Percentiles rank a stretch among this genome's conserved stretches.
Evolutionary conservation across 2,113 vertebrate species (phyloP).

Genomic region (Ailuropoda melanoleuca): DNA sequence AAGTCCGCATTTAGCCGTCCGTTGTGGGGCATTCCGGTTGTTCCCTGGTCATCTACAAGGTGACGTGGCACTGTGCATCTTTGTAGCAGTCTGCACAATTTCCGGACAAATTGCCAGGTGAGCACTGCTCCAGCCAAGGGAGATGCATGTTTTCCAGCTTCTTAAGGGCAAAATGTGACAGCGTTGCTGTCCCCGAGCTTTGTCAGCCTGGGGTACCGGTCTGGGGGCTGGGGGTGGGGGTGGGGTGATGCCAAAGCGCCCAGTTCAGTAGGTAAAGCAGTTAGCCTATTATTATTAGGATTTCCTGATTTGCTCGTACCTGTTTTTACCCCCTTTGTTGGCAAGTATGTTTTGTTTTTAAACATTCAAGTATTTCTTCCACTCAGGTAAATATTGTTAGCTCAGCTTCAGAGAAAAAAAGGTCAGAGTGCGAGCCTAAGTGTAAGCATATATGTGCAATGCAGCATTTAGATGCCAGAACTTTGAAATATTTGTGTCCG

Average conservation of each 20-base stretch:
- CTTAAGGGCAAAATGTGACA: neutral
- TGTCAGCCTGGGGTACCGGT: neutral
- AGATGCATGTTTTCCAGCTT: neutral
- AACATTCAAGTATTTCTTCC: constrained; percentile 25
- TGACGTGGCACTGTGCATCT: neutral
- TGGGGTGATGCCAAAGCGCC: neutral
- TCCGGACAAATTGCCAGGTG: neutral
- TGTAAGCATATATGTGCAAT: neutral
- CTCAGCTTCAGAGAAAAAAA: neutral
- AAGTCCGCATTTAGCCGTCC: neutral
- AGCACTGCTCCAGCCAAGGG: neutral
- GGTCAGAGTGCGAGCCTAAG: constrained; percentile 7
- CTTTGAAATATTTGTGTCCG: neutral
- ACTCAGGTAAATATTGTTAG: neutral
- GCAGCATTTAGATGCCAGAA: neutral
- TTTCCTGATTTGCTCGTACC: neutral
- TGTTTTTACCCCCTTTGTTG: neutral
- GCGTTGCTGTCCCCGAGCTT: neutral
- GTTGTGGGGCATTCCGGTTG: neutral
- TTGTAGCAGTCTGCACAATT: neutral
- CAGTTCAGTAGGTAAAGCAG: neutral
- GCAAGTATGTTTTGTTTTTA: neutral
- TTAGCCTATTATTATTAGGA: neutral
- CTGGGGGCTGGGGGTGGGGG: no score
- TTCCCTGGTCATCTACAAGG: neutral